phyloP scores from a whole-genome alignment of 2,113 vertebrate species.

The Herpetotheres cachinnans region DNA sequence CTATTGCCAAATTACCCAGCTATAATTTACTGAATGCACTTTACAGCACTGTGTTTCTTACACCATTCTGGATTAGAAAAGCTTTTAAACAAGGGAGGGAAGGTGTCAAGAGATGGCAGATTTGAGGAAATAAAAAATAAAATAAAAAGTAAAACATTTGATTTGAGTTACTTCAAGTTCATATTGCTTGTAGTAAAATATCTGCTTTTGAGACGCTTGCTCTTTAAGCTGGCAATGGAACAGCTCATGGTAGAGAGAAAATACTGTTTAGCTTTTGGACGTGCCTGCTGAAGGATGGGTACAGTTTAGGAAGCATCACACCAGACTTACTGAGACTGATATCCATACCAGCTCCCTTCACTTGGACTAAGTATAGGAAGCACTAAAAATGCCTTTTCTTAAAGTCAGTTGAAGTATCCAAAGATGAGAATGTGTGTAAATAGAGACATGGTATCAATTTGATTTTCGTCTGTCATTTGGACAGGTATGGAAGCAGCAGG shows the following conservation, averaged over 20 bases:
- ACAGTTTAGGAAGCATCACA: not conserved
- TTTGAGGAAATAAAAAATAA: not conserved
- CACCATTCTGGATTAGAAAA: not conserved
- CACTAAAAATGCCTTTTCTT: not conserved
- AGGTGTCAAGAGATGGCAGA: not conserved
- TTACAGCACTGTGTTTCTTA: not conserved
- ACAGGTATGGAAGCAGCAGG: not conserved
- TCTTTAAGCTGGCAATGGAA: not conserved
- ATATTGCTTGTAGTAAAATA: not conserved
- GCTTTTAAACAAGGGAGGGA: not conserved
- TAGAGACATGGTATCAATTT: accelerated
- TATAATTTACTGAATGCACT: not conserved
- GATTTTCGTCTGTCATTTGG: not conserved
- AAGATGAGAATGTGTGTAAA: not conserved
- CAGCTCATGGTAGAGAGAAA: not conserved
- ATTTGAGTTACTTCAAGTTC: not conserved
- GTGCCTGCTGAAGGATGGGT: not conserved
- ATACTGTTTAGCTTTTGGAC: not conserved
- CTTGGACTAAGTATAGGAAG: not conserved
- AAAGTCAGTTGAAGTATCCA: not conserved
- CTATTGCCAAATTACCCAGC: not conserved
- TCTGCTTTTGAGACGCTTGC: not conserved
- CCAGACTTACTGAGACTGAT: not conserved
- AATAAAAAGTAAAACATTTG: not conserved
- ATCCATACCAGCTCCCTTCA: not conserved